These are phyloP conservation scores for Drosophila subpulchrella DNA, from an alignment of 1,140 invertebrate species.

Conservation along the genomic window DNA sequence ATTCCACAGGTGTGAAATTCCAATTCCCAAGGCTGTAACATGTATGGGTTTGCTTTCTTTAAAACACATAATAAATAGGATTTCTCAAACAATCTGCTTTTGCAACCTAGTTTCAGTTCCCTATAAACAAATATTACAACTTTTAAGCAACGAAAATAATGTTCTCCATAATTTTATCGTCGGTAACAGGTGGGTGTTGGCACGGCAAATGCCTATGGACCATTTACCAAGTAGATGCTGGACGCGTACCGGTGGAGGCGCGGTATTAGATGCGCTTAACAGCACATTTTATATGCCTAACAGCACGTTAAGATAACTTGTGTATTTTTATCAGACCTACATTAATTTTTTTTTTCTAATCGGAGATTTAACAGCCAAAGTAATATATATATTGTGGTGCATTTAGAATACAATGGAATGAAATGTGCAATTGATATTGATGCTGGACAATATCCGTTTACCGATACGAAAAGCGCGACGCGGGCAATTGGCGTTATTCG, in stretches of 20 bases:
- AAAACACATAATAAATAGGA: too few relatives aligned
- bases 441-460: neutral
- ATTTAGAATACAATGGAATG: conserved; percentile 1
- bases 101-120: too few relatives aligned
- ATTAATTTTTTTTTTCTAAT: conserved; percentile 18
- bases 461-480: conserved; percentile 1
- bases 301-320: conserved; percentile 9
- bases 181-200: too few relatives aligned
- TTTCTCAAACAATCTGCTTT: too few relatives aligned
- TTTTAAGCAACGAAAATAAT: too few relatives aligned
- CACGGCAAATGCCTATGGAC: too few relatives aligned
- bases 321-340: conserved; percentile 17
- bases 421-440: neutral
- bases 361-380: conserved; percentile 8
- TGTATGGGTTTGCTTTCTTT: too few relatives aligned
- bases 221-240: too few relatives aligned
- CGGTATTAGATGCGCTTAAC: neutral
- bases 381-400: conserved; percentile 11
- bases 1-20: too few relatives aligned
- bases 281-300: conserved; percentile 2
- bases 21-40: too few relatives aligned
- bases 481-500: neutral
- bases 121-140: too few relatives aligned
- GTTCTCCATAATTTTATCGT: too few relatives aligned
- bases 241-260: neutral